Conservation (phyloP, 2,113 vertebrate genomes). For the Megaptera novaeangliae region DNA sequence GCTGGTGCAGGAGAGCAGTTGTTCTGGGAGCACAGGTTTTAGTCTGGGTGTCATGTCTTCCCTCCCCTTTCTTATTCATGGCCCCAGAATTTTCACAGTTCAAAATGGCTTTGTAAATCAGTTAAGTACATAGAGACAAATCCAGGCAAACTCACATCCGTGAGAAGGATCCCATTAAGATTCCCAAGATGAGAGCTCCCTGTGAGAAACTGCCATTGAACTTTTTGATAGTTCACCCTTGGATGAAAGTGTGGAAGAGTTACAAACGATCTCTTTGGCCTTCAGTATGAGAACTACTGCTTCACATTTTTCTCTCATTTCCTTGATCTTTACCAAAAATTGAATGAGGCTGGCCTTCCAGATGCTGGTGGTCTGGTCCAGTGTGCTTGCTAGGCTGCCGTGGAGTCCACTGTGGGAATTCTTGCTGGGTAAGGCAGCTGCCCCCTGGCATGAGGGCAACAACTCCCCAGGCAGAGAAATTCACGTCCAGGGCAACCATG, state of each 20-base stretch:
- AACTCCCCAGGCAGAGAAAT: background rate
- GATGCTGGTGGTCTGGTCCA: background rate
- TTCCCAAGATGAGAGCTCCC: background rate
- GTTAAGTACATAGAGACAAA: background rate
- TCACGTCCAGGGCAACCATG: background rate
- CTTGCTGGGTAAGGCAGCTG: background rate
- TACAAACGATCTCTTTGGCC: background rate
- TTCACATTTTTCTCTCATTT: background rate
- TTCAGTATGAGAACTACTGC: background rate
- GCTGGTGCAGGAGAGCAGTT: background rate
- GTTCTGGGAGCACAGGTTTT: background rate
- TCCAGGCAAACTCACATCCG: background rate
- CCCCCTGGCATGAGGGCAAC: background rate
- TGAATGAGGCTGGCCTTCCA: background rate
- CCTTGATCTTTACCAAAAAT: background rate
- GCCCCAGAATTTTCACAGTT: background rate
- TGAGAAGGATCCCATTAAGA: background rate
- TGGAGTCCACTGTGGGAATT: background rate
- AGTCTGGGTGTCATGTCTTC: background rate
- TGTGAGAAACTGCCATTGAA: background rate
- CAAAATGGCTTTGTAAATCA: constrained; percentile 9
- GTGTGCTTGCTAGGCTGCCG: background rate
- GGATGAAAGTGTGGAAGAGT: background rate
- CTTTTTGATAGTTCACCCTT: background rate
- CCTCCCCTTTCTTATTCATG: background rate